A percentile compares a stretch with the other conserved stretches of the same genome.
Conservation (phyloP, 1,140 invertebrate species). For the Brachionus paranguensis region DNA sequence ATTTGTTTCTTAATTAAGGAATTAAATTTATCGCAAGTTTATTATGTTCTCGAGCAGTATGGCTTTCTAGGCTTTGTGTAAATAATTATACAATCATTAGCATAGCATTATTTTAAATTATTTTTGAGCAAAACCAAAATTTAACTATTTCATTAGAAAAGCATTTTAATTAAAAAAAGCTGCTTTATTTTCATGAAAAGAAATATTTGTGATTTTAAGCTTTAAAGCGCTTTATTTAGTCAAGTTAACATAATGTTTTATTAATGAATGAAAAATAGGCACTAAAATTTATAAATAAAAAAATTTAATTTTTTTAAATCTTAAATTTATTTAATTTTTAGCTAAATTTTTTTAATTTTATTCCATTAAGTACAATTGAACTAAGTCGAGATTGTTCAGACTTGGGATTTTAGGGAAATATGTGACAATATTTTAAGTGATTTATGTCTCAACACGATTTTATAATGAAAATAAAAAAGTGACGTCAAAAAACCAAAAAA, state of each 20-base stretch:
- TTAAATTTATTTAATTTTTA: no score
- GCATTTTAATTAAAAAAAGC: neutral
- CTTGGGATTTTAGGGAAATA: no score
- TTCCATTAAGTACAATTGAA: no score
- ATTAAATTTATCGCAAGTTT: neutral
- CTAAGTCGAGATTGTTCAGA: no score
- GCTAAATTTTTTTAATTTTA: no score
- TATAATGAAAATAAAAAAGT: no score
- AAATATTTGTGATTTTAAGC: neutral
- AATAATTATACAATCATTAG: neutral
- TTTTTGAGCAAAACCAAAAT: neutral
- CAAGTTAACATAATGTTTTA: neutral
- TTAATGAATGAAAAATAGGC: no score
- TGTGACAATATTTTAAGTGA: no score
- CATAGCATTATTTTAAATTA: neutral
- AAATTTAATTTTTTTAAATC: no score
- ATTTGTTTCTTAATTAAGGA: neutral
- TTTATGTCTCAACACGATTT: no score
- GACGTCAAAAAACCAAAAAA: no score
- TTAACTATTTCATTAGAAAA: neutral
- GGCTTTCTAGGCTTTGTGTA: neutral
- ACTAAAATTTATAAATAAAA: no score
- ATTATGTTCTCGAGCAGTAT: neutral
- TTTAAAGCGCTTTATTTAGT: neutral
- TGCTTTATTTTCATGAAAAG: neutral